Percentiles rank a stretch among this genome's conserved stretches.
Evolutionary conservation across 2,113 vertebrate genomes (phyloP).

Genomic region (Chrysochloris asiatica): DNA sequence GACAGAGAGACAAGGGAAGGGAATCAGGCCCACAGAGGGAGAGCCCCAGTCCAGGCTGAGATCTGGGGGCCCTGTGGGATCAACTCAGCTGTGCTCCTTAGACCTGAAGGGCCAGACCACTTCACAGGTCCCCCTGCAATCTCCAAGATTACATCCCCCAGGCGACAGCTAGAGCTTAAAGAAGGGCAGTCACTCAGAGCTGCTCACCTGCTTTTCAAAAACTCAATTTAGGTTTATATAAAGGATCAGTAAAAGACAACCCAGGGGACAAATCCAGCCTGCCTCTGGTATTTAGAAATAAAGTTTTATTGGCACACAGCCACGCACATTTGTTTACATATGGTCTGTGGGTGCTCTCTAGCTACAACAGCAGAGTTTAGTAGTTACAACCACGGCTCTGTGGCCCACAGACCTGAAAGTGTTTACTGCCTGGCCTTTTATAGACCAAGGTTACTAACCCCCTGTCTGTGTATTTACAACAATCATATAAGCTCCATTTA

Average conservation of each 20-base stretch:
- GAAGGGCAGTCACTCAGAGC: not conserved
- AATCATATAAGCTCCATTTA: not conserved
- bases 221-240: not conserved
- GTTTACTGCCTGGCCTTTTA: not conserved
- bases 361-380: not conserved
- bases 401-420: not conserved
- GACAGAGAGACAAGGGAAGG: not conserved
- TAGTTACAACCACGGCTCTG: not conserved
- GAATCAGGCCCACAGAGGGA: not conserved
- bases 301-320: constrained; percentile 47
- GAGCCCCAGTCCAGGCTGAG: not conserved
- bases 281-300: not conserved
- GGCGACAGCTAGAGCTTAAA: not conserved
- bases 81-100: not conserved
- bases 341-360: not conserved
- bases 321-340: not conserved
- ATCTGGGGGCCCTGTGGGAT: rapidly evolving
- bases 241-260: not conserved
- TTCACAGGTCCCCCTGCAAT: not conserved
- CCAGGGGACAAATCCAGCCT: not conserved
- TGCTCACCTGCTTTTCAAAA: not conserved
- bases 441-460: not conserved
- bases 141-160: not conserved
- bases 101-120: not conserved
- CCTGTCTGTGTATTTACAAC: not conserved